Percentiles rank a stretch among this genome's conserved stretches.
These are phyloP conservation scores for Danionella dracula DNA, from an alignment of 2,797 vertebrate species.

Conservation along the genomic window DNA sequence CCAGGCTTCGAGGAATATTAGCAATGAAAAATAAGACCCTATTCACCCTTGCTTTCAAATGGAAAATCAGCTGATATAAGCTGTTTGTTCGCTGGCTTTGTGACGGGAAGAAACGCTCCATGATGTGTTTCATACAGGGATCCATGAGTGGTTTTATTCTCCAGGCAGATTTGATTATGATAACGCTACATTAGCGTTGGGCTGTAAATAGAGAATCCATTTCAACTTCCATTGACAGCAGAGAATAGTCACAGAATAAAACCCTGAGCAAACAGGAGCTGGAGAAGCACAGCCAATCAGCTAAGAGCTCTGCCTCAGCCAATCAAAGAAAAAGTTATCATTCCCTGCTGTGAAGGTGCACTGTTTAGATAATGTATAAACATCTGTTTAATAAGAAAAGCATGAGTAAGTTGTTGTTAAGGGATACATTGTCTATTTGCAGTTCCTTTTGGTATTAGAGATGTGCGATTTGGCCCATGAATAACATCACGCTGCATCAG, in stretches of 20 bases:
- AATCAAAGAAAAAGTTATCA: too few relatives aligned
- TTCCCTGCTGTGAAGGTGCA: too few relatives aligned
- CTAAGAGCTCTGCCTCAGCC: constrained; percentile 23
- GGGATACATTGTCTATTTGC: too few relatives aligned
- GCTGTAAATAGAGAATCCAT: constrained; percentile 65
- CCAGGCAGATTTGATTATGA: constrained; percentile 67
- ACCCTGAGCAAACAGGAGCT: constrained; percentile 65
- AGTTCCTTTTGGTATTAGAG: too few relatives aligned
- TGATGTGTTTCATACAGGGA: constrained; percentile 53
- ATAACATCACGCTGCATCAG: too few relatives aligned
- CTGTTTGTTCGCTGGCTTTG: constrained; percentile 48
- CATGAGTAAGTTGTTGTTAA: too few relatives aligned
- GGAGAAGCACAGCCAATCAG: constrained; percentile 67
- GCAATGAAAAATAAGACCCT: constrained; percentile 43
- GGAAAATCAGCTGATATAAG: constrained; percentile 48
- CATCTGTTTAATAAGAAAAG: too few relatives aligned
- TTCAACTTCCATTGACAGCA: constrained; percentile 67
- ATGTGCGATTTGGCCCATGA: too few relatives aligned
- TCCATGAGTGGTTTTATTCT: constrained; percentile 48
- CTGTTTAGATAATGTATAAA: too few relatives aligned
- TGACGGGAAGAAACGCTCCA: constrained; percentile 34
- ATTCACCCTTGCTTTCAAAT: constrained; percentile 55
- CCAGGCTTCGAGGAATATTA: constrained; percentile 26
- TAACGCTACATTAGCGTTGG: constrained; percentile 67
- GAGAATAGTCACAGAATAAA: constrained; percentile 62